These are phyloP conservation scores for Crotalus horridus DNA, from an alignment of 2,113 vertebrate species.

Conservation along the genomic window DNA sequence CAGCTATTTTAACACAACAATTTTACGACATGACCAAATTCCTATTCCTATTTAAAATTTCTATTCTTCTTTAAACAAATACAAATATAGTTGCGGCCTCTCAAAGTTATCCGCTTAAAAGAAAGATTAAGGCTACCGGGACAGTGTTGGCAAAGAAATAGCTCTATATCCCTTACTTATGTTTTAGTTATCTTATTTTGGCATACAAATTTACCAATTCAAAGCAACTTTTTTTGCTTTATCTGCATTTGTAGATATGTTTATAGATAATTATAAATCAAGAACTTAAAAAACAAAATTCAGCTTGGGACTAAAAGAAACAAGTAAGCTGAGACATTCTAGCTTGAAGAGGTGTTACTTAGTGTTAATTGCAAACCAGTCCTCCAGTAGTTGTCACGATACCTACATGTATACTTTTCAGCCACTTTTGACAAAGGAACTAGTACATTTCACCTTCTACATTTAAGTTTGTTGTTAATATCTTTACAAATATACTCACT, in stretches of 20 bases:
- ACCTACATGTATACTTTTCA: not conserved
- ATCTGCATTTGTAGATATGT: not conserved
- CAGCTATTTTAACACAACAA: not conserved
- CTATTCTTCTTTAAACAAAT: not conserved
- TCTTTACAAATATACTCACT: not conserved
- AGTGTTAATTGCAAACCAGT: not conserved
- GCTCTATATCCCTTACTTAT: not conserved
- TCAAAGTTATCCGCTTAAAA: not conserved
- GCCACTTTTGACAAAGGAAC: not conserved
- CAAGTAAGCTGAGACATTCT: not conserved
- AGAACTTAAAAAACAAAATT: not conserved
- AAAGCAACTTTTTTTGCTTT: not conserved
- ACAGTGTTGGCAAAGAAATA: not conserved
- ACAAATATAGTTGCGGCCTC: not conserved
- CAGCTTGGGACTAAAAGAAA: not conserved
- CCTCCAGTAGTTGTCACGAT: not conserved
- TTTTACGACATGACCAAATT: not conserved
- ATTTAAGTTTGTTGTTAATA: not conserved
- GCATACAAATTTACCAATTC: not conserved
- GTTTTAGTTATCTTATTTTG: not conserved
- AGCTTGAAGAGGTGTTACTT: not conserved
- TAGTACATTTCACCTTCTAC: not conserved
- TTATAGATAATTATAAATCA: not conserved
- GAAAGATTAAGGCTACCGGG: not conserved
- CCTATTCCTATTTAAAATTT: slow-evolving; percentile 16